These are phyloP conservation scores for Leucophora obtusa DNA, from an alignment of 2,888 invertebrate genomes.

Conservation along the genomic window DNA sequence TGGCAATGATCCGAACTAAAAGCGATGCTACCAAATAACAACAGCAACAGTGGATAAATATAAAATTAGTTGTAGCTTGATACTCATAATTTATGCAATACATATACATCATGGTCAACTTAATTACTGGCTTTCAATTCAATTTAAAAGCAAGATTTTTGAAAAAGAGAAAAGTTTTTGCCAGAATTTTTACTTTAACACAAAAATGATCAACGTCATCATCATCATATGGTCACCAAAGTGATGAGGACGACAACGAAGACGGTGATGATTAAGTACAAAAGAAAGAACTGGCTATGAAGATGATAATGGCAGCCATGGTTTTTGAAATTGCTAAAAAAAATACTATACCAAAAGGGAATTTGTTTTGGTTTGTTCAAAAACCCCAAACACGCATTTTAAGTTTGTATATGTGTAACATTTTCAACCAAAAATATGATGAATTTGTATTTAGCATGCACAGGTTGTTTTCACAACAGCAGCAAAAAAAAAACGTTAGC, in stretches of 20 bases:
- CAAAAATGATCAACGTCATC: slow-evolving; percentile 31
- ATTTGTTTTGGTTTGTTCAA: slow-evolving; percentile 47
- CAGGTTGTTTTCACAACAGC: slow-evolving; percentile 55
- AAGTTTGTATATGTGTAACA: slow-evolving; percentile 43
- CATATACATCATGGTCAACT: slow-evolving; percentile 63
- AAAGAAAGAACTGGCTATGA: slow-evolving; percentile 28
- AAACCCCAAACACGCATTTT: slow-evolving; percentile 46
- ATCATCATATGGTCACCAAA: background rate
- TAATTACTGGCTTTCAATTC: slow-evolving; percentile 62
- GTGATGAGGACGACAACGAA: too few relatives aligned
- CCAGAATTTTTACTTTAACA: slow-evolving; percentile 46
- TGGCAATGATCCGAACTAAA: slow-evolving; percentile 27
- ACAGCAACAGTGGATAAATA: slow-evolving; percentile 40
- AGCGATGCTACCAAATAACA: background rate
- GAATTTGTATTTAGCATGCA: slow-evolving; percentile 67
- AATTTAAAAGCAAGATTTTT: slow-evolving; percentile 59
- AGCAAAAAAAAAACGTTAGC: background rate
- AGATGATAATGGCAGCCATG: slow-evolving; percentile 31
- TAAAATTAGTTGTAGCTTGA: slow-evolving; percentile 60
- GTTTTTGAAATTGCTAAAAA: background rate
- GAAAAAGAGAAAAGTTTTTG: slow-evolving; percentile 27
- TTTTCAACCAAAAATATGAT: slow-evolving; percentile 65
- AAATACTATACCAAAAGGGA: slow-evolving; percentile 36
- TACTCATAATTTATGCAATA: slow-evolving; percentile 64
- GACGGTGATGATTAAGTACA: slow-evolving; percentile 29